Evolutionary conservation across 2,797 vertebrate species (phyloP), one percentile per base, ranked within the genome.

Genomic region (Heliangelus exortis): DNA sequence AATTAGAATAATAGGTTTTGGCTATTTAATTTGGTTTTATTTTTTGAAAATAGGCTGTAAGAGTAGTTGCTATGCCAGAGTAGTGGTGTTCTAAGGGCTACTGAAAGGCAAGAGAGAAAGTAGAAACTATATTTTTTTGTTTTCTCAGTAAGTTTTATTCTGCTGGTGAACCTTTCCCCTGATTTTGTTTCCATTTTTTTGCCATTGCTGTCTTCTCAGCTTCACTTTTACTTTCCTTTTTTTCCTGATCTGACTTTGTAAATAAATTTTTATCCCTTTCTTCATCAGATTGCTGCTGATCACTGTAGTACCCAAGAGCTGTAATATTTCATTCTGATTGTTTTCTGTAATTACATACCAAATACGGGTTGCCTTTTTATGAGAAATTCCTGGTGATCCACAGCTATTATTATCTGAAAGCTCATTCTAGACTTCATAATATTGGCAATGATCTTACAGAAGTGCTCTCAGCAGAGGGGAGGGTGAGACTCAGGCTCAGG

Each of bases 331-430:
- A 12, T 83, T 33, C 59, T 58, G 43, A 31, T 36, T 74, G 75
- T 71, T 92, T 87, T 92, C 68, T 91, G 50, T 71, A 77, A 71
- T n/a, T 57, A 7, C 63, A 15, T n/a, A 31, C 29, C 59, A 53
- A 90, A 85, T 21, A 12, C 36, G 80, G 34, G 34, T 53, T 83
- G 67, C 57, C 69, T 21, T 17, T 77, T 55, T 76, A 43, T 43
- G 62, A 39, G 45, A 48, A 71, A 57, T 6, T 43, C 79, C 7
- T 14, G 22, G 65, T 13, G 57, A 15, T 71, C 58, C 65, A 34
- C 53, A 61, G 34, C 28, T 68, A 50, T 55, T 23, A 6, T 36
- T 45, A 41, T 16, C n/a, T n/a, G 57, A 34, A 59, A 87, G 23
- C 34, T 89, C 3, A 1, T 55, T 47, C 1, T 1, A 21, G 36